Evolutionary conservation across 1,140 invertebrate genomes (phyloP).

Genomic region (Penaeus chinensis): DNA sequence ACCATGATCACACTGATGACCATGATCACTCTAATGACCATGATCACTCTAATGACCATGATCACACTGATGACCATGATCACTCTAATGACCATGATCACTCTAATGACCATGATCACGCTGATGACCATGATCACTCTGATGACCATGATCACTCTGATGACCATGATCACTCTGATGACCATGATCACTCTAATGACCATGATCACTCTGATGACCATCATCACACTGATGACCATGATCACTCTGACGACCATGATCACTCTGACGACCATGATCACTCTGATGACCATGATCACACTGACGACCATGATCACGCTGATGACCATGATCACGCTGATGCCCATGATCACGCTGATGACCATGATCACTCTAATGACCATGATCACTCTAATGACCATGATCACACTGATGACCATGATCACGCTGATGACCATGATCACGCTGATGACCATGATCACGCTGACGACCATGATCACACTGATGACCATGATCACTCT

Average conservation of each 20-base stretch:
- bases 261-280: neutral
- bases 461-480: no score
- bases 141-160: no score
- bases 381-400: neutral
- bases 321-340: neutral
- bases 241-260: no score
- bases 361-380: neutral
- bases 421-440: no score
- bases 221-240: no score
- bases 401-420: no score
- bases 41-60: neutral
- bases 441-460: no score
- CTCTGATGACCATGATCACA: neutral
- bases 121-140: neutral
- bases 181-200: no score
- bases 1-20: no score
- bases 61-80: neutral
- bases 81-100: neutral
- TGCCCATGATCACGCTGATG: neutral
- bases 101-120: neutral
- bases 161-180: no score
- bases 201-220: no score
- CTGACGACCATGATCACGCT: neutral
- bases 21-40: neutral
- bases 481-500: no score